Base-by-base conservation (phyloP, 2,113 vertebrate genomes). In the Melanocharis versteri region DNA sequence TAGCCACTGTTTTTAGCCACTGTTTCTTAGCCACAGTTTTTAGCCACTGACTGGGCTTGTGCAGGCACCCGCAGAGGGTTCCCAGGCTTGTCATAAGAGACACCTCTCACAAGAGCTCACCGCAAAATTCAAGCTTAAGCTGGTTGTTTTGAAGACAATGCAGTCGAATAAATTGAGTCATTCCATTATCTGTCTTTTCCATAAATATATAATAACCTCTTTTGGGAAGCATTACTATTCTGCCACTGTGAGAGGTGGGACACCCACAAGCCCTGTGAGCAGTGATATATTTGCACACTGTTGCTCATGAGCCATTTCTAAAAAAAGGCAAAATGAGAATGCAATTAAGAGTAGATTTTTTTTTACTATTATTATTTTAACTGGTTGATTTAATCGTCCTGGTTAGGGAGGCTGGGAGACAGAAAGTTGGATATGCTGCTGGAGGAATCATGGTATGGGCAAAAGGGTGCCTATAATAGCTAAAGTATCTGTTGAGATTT, bases 201-300 rank as follows among this genome's bases (percentile, higher is more conserved):
- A 84, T 96, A 96, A 84, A 77, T 91, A 87, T 89, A 87, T 83
- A 83, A 91, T 72, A 77, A 24, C 15, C 8, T 22, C 58, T 93
- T 94, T 83, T 13, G 75, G 62, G 68, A 91, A 93, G 82, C 75
- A 71, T 91, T 86, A 73, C 85, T 80, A 75, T 91, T 94, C 87
- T 88, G 62, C 93, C 10, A 15, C 78, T 88, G 62, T 85, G 79
- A 94, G 95, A 87, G 83, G 79, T 93, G 88, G 92, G 60, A 93
- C 87, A 90, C 93, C 93, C 93, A 95, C 93, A 70, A 56, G 58
- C 94, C 45, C 85, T 93, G 33, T 85, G 50, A 94, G 64, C 60
- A 87, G 89, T 78, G 86, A 96, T 94, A 77, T 94, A 92, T 94
- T 95, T 95, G 88, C 92, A 87, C 66, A 72, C 70, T 87, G 37